phyloP scores from a whole-genome alignment of 2,797 vertebrate species.

The Helostoma temminkii region DNA sequence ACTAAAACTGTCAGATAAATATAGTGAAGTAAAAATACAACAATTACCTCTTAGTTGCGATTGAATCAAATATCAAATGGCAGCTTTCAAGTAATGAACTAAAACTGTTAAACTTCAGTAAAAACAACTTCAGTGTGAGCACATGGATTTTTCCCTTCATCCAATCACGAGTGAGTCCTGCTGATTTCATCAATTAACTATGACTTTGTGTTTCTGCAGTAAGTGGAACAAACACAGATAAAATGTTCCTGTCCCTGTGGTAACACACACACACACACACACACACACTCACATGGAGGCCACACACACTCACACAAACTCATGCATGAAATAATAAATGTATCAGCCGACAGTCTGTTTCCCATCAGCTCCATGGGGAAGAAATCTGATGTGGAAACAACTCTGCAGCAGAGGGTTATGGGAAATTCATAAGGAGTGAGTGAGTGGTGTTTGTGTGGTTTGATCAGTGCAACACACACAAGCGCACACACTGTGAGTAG shows the following conservation, averaged over 20 bases:
- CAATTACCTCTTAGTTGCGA: no score
- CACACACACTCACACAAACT: constrained; percentile 11
- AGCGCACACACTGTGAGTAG: constrained; percentile 13
- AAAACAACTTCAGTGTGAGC: neutral
- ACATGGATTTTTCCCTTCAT: neutral
- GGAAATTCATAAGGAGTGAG: constrained; percentile 63
- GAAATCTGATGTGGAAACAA: constrained; percentile 62
- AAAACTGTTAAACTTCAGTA: neutral
- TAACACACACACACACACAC: constrained; percentile 17
- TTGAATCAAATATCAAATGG: no score
- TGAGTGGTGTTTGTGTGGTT: constrained; percentile 20
- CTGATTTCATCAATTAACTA: constrained; percentile 33
- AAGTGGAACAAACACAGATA: constrained; percentile 30
- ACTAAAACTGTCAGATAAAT: no score
- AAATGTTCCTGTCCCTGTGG: constrained; percentile 8
- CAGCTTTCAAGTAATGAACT: neutral
- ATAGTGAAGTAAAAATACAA: no score
- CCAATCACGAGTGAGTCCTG: no score
- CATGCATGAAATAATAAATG: constrained; percentile 48
- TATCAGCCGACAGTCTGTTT: constrained; percentile 54
- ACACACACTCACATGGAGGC: constrained; percentile 6
- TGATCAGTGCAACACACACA: constrained; percentile 38
- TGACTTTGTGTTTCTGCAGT: constrained; percentile 23
- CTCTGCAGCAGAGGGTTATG: constrained; percentile 53
- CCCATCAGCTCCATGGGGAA: constrained; percentile 56